Conservation (phyloP, 2,113 vertebrate genomes). For the Procapra przewalskii region DNA sequence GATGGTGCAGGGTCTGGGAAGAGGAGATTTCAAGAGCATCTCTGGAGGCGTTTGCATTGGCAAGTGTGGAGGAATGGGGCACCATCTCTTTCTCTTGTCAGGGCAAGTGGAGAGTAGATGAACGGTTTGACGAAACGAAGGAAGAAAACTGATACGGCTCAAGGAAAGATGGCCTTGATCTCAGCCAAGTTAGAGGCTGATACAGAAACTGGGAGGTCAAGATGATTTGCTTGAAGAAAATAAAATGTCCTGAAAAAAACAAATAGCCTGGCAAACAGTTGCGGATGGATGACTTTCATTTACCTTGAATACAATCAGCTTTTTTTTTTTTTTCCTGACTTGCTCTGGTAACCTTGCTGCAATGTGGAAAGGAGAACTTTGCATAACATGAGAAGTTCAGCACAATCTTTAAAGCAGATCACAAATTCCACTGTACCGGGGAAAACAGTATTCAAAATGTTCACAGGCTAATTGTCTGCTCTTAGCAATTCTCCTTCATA, state of each 20-base stretch:
- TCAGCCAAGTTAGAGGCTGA: not conserved
- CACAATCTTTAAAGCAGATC: not conserved
- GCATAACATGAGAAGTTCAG: not conserved
- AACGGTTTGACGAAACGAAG: not conserved
- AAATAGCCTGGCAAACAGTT: not conserved
- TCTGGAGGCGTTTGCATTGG: not conserved
- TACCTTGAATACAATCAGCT: not conserved
- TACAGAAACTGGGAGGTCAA: not conserved
- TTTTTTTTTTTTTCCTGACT: not conserved
- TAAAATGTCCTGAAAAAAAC: not conserved
- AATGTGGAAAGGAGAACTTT: not conserved
- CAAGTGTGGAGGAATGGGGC: not conserved
- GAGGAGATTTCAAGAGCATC: not conserved
- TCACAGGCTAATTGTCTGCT: not conserved
- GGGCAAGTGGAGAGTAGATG: not conserved
- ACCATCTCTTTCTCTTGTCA: not conserved
- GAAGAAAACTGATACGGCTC: not conserved
- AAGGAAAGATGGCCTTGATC: not conserved
- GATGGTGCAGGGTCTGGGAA: not conserved
- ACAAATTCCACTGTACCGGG: not conserved
- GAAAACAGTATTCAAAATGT: not conserved
- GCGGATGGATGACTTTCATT: not conserved
- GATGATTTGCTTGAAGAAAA: not conserved
- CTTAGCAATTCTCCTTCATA: not conserved
- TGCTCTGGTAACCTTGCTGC: not conserved